These are phyloP conservation scores for Thamnophis elegans DNA, from an alignment of 2,797 vertebrate genomes.

Conservation along the genomic window DNA sequence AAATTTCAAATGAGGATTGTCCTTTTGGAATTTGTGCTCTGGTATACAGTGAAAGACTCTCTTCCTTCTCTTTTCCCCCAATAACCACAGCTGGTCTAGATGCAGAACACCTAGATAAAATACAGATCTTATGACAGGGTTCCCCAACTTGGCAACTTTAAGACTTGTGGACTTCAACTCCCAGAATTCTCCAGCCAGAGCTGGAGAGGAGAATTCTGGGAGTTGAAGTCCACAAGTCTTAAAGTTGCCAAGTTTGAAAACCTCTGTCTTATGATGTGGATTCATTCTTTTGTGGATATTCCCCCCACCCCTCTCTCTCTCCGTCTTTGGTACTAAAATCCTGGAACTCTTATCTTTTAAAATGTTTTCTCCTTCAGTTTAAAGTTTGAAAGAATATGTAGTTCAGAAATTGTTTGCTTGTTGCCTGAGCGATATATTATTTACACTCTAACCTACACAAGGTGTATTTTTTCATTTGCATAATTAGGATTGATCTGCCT, in stretches of 20 bases:
- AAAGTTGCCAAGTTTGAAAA: no score
- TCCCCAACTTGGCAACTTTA: no score
- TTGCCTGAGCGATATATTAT: not conserved
- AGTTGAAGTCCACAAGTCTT: no score
- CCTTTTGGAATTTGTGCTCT: constrained; percentile 59
- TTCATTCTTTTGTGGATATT: not conserved
- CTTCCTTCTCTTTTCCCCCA: not conserved
- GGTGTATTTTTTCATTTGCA: not conserved
- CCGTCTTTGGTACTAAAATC: not conserved
- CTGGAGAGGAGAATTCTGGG: no score
- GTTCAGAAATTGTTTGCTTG: not conserved
- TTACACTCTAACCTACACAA: not conserved
- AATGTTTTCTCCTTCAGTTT: not conserved
- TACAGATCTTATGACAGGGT: no score
- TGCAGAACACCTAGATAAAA: not conserved
- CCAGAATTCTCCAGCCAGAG: no score
- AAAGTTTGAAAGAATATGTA: not conserved
- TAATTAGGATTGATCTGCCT: not conserved
- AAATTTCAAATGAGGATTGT: constrained; percentile 53
- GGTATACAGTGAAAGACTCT: constrained; percentile 47
- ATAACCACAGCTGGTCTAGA: not conserved
- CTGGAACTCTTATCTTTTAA: not conserved
- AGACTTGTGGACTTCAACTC: no score
- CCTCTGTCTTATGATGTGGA: not conserved
- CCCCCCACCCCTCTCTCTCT: no score